phyloP scores from a whole-genome alignment of 2,113 vertebrate genomes.

The Bufo gargarizans region DNA sequence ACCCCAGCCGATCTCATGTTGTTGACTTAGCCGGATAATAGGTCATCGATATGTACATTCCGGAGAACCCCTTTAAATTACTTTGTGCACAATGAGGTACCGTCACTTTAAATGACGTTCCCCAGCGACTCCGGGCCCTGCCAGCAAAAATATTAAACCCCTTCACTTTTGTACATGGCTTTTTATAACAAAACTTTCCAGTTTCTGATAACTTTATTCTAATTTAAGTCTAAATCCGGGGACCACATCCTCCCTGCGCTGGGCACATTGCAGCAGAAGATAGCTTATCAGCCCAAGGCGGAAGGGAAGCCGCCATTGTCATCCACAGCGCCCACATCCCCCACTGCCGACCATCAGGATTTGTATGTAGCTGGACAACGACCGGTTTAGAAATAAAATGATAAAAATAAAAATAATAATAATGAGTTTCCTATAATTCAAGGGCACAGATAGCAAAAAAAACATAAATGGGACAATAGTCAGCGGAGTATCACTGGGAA shows the following conservation, averaged over 20 bases:
- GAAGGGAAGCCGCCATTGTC: slow-evolving; percentile 19
- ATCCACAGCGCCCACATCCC: not conserved
- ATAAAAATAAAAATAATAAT: no score
- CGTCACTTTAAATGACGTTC: not conserved
- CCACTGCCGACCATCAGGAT: not conserved
- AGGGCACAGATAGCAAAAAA: not conserved
- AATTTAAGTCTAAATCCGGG: not conserved
- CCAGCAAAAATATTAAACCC: not conserved
- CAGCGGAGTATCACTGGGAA: not conserved
- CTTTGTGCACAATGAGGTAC: not conserved
- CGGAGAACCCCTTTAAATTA: no score
- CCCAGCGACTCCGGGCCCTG: not conserved
- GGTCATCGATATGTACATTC: no score
- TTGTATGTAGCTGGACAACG: not conserved
- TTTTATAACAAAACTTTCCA: not conserved
- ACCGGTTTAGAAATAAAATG: not conserved
- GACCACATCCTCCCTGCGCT: not conserved
- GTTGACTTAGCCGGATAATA: no score
- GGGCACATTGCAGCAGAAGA: slow-evolving; percentile 1
- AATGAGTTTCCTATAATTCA: not conserved
- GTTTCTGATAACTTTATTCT: not conserved
- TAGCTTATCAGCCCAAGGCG: not conserved
- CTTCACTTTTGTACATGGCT: not conserved
- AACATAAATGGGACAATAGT: not conserved
- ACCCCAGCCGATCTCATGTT: no score